Conservation (phyloP, 2,888 invertebrate genomes). For the Rhynchonema sp. region DNA sequence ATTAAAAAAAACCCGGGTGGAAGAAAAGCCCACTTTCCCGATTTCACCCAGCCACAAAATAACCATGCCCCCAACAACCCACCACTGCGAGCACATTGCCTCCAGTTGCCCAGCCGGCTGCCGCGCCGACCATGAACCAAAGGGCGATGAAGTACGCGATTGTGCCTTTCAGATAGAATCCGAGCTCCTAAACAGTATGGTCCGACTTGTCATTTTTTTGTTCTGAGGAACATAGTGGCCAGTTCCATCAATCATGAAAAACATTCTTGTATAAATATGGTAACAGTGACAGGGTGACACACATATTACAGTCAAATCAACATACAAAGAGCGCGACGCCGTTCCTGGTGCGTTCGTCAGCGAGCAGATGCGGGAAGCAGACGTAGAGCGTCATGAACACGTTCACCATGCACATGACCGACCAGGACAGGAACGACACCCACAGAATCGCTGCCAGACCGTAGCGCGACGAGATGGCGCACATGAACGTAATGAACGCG, state of each 20-base stretch:
- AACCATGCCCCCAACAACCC: no score
- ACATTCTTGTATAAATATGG: no score
- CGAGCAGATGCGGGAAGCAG: slow-evolving; percentile 22
- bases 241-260: no score
- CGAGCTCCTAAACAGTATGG: slow-evolving; percentile 14
- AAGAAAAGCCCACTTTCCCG: no score
- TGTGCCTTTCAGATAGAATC: slow-evolving; percentile 25
- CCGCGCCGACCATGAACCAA: slow-evolving; percentile 25
- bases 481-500: background rate
- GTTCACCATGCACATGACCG: background rate
- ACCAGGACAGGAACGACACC: background rate
- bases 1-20: no score
- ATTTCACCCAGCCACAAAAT: no score
- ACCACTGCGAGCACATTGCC: slow-evolving; percentile 7
- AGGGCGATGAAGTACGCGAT: slow-evolving; percentile 24
- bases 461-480: background rate
- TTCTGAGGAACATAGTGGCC: no score
- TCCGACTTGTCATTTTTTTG: background rate
- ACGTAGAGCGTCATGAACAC: slow-evolving; percentile 12
- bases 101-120: slow-evolving; percentile 21
- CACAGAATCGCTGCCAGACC: background rate
- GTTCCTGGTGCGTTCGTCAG: slow-evolving; percentile 20
- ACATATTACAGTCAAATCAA: no score
- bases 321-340: slow-evolving; percentile 11
- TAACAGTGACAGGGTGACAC: no score